Base-by-base conservation (phyloP, 1,140 invertebrate species). In the Acromyrmex charruanus region DNA sequence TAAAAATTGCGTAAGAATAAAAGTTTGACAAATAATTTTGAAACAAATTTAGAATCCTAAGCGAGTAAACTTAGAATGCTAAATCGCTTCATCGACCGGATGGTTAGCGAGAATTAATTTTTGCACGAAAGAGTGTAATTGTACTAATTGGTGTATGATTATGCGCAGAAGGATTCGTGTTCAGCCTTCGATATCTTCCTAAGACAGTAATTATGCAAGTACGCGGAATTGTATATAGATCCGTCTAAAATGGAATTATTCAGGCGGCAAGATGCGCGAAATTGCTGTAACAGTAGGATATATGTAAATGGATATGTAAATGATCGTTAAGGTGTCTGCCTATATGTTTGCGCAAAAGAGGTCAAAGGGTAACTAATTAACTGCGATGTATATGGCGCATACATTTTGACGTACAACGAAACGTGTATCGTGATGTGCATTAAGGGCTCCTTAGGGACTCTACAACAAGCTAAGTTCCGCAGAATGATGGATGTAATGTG, bases 401-500 rank as follows among this genome's bases (percentile, higher is more conserved):
- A 61, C 77, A 82, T 77, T 44, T 88, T 61, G 88, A 89, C 14
- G 72, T 59, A 61, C 69, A 84, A 51, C 51, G 63, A 77, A 88
- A 87, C 71, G 71, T 61, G 65, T 65, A 88, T 51, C 58, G 79
- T 69, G 80, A 89, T 72, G 85, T 82, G 55, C 87, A 88, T 88
- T 89, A 89, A 88, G 71, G 69, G 81, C 74, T 85, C 88, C 87
- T 65, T 28, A 12, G 88, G 87, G 87, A 88, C 58, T 16, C 71
- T 53, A 69, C 65, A 81, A 87, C 85, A 87, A 85, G 81, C 65
- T 77, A 68, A 65, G 35, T 84, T 87, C 49, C 66, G 61, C 59
- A 79, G 75, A 89, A 84, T 84, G 90, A 91, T 89, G 86, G 79
- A 91, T 91, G 58, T 75, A 86, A 91, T 88, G 55, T 39, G 53